Conservation (phyloP, 2,888 invertebrate species). For the Phoenoteleia sp. region DNA sequence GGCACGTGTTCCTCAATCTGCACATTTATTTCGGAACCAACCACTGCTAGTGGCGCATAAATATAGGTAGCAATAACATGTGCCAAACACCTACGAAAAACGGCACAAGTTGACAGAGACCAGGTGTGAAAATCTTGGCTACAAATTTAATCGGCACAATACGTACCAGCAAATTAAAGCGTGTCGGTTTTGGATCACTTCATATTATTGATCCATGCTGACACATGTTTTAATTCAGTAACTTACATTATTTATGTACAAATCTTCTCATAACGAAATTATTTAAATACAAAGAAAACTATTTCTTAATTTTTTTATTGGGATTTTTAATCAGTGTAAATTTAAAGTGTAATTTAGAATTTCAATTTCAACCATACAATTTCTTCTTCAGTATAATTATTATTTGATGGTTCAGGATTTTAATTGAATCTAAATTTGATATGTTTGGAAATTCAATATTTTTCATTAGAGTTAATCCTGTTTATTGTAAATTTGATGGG, state of each 20-base stretch:
- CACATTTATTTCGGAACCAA: constrained; percentile 24
- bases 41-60: constrained; percentile 21
- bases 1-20: constrained; percentile 4
- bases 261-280: no score
- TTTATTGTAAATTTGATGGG: neutral
- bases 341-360: no score
- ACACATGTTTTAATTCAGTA: constrained; percentile 9
- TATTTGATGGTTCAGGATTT: no score
- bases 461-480: neutral
- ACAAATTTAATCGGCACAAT: constrained; percentile 31
- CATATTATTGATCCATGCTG: neutral
- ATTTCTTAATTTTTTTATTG: no score
- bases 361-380: no score
- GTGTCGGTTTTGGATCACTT: neutral
- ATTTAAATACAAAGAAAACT: no score
- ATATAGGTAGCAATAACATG: constrained; percentile 51
- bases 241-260: no score
- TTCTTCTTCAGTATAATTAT: no score
- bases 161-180: neutral
- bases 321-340: no score
- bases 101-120: neutral
- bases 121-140: constrained; percentile 38
- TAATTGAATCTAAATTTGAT: no score
- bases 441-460: neutral
- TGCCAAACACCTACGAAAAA: constrained; percentile 12